Conservation (phyloP, 2,113 vertebrate species). For the Nycticryphes semicollaris region DNA sequence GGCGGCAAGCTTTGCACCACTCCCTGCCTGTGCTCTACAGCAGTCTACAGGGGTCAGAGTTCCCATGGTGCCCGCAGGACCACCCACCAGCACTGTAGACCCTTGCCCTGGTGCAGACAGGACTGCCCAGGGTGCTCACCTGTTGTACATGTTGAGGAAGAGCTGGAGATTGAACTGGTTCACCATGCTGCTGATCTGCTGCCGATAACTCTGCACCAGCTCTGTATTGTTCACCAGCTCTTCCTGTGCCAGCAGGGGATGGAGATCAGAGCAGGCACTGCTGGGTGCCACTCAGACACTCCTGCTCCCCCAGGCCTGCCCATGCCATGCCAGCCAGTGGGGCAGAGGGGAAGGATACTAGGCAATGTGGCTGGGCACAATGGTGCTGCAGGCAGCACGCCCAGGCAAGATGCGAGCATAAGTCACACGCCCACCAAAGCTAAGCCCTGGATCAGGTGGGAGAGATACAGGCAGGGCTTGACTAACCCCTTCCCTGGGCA, state of each 20-base stretch:
- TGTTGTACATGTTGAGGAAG: slow-evolving; percentile 99
- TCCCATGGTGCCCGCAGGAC: not conserved
- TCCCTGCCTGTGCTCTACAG: not conserved
- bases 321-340: fast-evolving
- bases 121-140: slow-evolving; percentile 67
- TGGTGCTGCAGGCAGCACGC: not conserved
- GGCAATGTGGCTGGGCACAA: not conserved
- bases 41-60: not conserved
- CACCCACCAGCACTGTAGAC: not conserved
- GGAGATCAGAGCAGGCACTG: not conserved
- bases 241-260: slow-evolving; percentile 74
- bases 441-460: not conserved
- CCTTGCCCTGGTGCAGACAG: fast-evolving
- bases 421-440: not conserved
- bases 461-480: not conserved
- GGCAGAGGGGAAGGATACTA: not conserved
- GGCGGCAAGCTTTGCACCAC: not conserved
- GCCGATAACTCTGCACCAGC: slow-evolving; percentile 93
- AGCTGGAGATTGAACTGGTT: slow-evolving; percentile 99
- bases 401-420: fast-evolving
- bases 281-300: fast-evolving
- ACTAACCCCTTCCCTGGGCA: not conserved
- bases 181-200: slow-evolving; percentile 90
- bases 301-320: not conserved
- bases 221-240: slow-evolving; percentile 95